A percentile compares a stretch with the other conserved stretches of the same genome.
These are phyloP conservation scores for Emydura subglobosa DNA, from an alignment of 2,113 vertebrate species.

Conservation along the genomic window DNA sequence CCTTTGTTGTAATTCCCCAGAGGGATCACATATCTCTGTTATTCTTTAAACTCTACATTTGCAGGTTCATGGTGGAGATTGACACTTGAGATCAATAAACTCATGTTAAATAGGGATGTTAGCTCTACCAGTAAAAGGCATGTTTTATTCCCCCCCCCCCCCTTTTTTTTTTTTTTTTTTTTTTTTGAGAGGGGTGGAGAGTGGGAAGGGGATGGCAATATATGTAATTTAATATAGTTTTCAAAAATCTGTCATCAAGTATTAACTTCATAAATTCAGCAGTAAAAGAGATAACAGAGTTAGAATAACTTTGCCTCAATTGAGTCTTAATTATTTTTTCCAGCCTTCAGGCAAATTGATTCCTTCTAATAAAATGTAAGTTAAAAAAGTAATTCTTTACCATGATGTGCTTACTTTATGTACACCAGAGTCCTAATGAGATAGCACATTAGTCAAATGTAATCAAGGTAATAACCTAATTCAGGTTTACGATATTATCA, in stretches of 20 bases:
- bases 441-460: conserved; percentile 60
- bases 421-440: conserved; percentile 49
- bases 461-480: conserved; percentile 70
- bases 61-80: not conserved
- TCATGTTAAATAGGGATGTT: not conserved
- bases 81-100: not conserved
- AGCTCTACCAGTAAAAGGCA: not conserved
- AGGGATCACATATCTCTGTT: not conserved
- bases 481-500: conserved; percentile 48
- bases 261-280: conserved; percentile 25
- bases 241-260: not conserved
- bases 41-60: not conserved
- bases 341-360: not conserved
- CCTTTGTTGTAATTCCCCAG: not conserved
- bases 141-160: not conserved
- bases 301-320: not conserved
- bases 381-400: conserved; percentile 26
- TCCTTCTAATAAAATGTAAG: not conserved
- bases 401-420: conserved; percentile 15
- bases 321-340: not conserved
- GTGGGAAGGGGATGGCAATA: not conserved
- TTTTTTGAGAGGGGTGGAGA: not conserved
- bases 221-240: not conserved
- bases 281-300: not conserved
- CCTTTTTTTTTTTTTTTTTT: not conserved